A percentile compares a stretch with the other conserved stretches of the same genome.
Conservation (phyloP, 2,113 vertebrate genomes). For the Labeo catla region DNA sequence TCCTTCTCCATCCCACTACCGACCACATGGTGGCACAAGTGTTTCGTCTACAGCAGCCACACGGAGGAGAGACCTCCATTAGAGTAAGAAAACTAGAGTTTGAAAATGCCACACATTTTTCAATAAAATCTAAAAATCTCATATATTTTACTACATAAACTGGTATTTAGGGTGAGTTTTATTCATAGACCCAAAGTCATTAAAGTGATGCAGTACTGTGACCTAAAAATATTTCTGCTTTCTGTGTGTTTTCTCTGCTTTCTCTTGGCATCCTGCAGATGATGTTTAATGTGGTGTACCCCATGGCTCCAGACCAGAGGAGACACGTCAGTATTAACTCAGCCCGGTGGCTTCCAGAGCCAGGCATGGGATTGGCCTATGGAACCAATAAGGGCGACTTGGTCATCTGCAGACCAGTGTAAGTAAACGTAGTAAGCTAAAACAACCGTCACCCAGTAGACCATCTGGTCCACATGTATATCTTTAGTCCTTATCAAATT, state of each 20-base stretch:
- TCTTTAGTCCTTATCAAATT: constrained; percentile 6
- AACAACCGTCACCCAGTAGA: not conserved
- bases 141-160: not conserved
- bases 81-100: constrained; percentile 79
- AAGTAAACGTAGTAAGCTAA: constrained; percentile 72
- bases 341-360: constrained; percentile 96
- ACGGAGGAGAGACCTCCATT: constrained; percentile 97
- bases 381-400: constrained; percentile 99
- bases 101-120: not conserved
- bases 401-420: constrained; percentile 98
- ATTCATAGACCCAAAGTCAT: not conserved
- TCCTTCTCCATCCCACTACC: constrained; percentile 94
- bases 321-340: constrained; percentile 99
- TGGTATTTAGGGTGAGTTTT: not conserved
- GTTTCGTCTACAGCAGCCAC: constrained; percentile 96
- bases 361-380: constrained; percentile 93
- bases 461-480: not conserved
- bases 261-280: constrained; percentile 76
- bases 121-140: not conserved
- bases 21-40: constrained; percentile 99
- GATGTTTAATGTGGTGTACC: constrained; percentile 98
- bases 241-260: constrained; percentile 24
- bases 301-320: constrained; percentile 97
- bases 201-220: not conserved
- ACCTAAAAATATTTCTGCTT: not conserved